These are phyloP conservation scores for Ptilonorhynchus violaceus DNA, from an alignment of 2,113 vertebrate genomes.

Conservation along the genomic window DNA sequence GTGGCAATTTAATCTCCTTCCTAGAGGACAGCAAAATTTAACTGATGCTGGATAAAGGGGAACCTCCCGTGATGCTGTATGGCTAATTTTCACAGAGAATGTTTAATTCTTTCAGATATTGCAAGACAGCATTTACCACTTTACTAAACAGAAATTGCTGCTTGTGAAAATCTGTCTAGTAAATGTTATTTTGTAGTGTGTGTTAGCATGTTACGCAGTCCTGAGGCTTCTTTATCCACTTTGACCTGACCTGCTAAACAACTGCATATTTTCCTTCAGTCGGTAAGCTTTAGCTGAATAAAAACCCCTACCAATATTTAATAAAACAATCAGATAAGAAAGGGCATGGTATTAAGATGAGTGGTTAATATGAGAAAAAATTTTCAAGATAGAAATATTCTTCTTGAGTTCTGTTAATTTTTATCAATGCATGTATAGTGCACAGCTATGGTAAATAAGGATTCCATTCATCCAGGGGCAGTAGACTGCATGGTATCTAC, in stretches of 20 bases:
- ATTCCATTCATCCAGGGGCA: neutral
- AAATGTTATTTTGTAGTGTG: neutral
- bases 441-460: neutral
- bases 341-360: slow-evolving; percentile 25
- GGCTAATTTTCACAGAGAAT: neutral
- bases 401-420: slow-evolving; percentile 38
- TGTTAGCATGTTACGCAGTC: neutral
- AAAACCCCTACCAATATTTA: neutral
- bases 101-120: neutral
- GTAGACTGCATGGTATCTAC: neutral
- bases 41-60: neutral
- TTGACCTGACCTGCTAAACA: neutral
- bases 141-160: neutral
- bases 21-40: neutral
- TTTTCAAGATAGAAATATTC: slow-evolving; percentile 48
- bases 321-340: slow-evolving; percentile 11
- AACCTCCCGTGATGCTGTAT: neutral
- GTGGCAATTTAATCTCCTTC: neutral
- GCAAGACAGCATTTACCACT: neutral
- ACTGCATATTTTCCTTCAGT: neutral
- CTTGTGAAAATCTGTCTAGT: neutral
- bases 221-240: neutral
- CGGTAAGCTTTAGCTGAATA: neutral
- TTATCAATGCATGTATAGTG: neutral
- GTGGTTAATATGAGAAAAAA: slow-evolving; percentile 51